Conservation (phyloP, 2,888 invertebrate species). For the Toxonevra muliebris region DNA sequence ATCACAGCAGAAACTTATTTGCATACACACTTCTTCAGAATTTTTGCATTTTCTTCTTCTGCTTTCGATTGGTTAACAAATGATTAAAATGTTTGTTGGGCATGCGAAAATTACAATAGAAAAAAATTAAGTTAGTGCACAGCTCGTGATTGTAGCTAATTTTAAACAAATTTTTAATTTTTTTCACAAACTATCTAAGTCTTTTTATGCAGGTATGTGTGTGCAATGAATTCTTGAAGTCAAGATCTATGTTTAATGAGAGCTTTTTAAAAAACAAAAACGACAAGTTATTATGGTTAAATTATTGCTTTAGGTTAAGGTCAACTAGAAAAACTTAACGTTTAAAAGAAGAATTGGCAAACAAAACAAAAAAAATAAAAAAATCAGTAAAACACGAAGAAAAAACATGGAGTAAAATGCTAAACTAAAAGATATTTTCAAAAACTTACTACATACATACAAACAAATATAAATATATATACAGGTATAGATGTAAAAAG, state of each 20-base stretch:
- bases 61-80: too few species aligned
- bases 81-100: too few species aligned
- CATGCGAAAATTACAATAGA: too few species aligned
- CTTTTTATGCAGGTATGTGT: not conserved
- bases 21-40: too few species aligned
- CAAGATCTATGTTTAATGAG: too few species aligned
- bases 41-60: too few species aligned
- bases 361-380: slow-evolving; percentile 27
- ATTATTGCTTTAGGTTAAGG: slow-evolving; percentile 60
- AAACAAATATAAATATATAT: slow-evolving; percentile 23
- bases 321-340: slow-evolving; percentile 55
- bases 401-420: not conserved
- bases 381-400: slow-evolving; percentile 10
- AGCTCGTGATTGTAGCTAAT: too few species aligned
- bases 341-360: slow-evolving; percentile 44
- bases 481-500: not conserved
- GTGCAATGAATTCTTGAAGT: slow-evolving; percentile 4
- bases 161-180: too few species aligned
- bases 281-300: slow-evolving; percentile 29
- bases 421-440: slow-evolving; percentile 1
- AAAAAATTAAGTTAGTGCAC: too few species aligned
- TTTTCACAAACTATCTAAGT: not conserved
- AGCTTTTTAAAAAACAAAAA: too few species aligned
- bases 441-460: not conserved
- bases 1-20: too few species aligned